Conservation (phyloP, 2,797 vertebrate species). For the Sebastiscus tertius region DNA sequence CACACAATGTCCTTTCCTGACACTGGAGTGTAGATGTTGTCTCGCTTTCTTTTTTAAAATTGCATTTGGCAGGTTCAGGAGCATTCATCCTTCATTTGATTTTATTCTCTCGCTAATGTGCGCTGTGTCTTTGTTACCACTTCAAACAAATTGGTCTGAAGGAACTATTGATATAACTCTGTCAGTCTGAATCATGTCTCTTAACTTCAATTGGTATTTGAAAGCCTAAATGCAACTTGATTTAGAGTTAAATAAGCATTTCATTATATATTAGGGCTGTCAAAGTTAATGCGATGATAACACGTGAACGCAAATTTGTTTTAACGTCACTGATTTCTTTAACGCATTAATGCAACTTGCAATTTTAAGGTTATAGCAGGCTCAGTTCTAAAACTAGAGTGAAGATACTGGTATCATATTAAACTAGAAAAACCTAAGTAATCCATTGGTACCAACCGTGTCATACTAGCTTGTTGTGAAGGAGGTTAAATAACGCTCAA, state of each 20-base stretch:
- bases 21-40: conserved; percentile 30
- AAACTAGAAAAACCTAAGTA: too few relatives aligned
- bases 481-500: accelerated
- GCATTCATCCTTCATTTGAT: conserved; percentile 18
- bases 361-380: too few relatives aligned
- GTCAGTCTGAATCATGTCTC: not conserved
- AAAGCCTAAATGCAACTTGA: not conserved
- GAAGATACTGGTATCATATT: too few relatives aligned
- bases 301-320: too few relatives aligned
- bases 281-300: too few relatives aligned
- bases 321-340: too few relatives aligned
- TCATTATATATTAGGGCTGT: too few relatives aligned
- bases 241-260: not conserved
- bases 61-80: conserved; percentile 22
- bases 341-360: too few relatives aligned
- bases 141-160: conserved; percentile 27
- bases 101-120: conserved; percentile 10
- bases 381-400: too few relatives aligned
- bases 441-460: too few relatives aligned
- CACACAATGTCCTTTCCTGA: conserved; percentile 44
- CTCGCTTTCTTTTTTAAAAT: conserved; percentile 37
- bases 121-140: not conserved
- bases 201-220: not conserved
- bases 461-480: too few relatives aligned
- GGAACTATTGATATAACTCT: conserved; percentile 30